phyloP scores from a whole-genome alignment of 2,888 invertebrate species.

The Rutpela maculata region DNA sequence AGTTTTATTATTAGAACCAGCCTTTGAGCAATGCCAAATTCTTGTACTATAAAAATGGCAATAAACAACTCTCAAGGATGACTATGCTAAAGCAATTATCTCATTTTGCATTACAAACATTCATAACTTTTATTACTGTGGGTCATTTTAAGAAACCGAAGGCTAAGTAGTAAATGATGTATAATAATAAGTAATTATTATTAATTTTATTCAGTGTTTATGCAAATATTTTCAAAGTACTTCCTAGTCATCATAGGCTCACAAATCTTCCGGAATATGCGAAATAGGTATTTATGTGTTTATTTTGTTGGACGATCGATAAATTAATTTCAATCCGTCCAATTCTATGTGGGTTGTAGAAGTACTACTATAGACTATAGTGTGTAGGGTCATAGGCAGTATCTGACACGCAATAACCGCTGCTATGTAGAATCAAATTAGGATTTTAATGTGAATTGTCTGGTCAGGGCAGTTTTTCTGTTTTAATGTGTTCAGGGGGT shows the following conservation, averaged over 20 bases:
- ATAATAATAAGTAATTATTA: not conserved
- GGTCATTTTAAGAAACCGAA: not conserved
- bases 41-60: conserved; percentile 14
- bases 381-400: too few species aligned
- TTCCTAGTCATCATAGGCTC: conserved; percentile 1
- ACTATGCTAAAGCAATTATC: conserved; percentile 18
- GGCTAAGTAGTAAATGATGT: conserved; percentile 1
- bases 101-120: conserved; percentile 10
- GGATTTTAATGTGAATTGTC: too few species aligned
- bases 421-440: too few species aligned
- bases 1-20: conserved; percentile 2
- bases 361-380: too few species aligned
- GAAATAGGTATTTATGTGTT: not conserved
- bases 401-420: too few species aligned
- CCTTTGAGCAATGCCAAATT: conserved; percentile 15
- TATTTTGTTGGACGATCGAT: not conserved
- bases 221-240: not conserved
- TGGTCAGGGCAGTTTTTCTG: too few species aligned
- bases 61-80: conserved; percentile 16
- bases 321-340: too few species aligned
- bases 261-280: not conserved
- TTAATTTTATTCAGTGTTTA: not conserved
- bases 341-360: too few species aligned
- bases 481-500: too few species aligned
- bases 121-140: not conserved